Evolutionary conservation across 2,888 invertebrate genomes (phyloP), one percentile per base, ranked within the genome.

Genomic region (Copidosoma aretas): DNA sequence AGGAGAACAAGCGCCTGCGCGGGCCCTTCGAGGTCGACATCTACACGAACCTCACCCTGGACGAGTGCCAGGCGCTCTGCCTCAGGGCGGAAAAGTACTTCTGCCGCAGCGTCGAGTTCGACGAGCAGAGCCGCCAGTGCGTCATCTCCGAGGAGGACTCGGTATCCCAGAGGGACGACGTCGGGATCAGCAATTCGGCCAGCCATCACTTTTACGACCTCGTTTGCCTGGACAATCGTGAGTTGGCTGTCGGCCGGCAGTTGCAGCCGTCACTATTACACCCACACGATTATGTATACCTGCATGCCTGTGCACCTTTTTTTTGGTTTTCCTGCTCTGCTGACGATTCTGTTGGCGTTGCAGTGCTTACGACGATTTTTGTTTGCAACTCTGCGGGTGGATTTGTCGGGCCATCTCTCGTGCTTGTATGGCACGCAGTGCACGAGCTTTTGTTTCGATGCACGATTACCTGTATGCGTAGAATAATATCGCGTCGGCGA

Each of bases 101-200:
- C 78, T 95, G 95, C 80, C 91, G 95, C 41, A 94, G 95, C 1
- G 91, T 95, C 56, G 94, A 94, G 81, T 95, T 93, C 79, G 94
- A 95, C 78, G 93, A 93, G 75, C 91, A 92, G 87, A 92, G 92
- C 3, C 90, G 91, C 65, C 91, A 92, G 77, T 95, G 95, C 78
- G 91, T 93, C n/a, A 87, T 95, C 53, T 94, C 94, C 0, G 95
- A 95, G 84, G 95, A 95, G 84, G 95, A 95, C 81, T 94, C 94
- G 0, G 90, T 93, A 52, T 94, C 94, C 0, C 93, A 94, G 81
- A 93, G 93, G 80, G 93, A 94, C 81, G 94, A 94, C 80, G 90
- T 95, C 76, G 91, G 93, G 59, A 90, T 91, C 46, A 93, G 93
- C 82, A 93, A 91, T 76, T 93, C 93, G 76, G 92, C 92, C 3